Conservation (phyloP, 64 coral and sea anemone species). For the Anthopleura sola region DNA sequence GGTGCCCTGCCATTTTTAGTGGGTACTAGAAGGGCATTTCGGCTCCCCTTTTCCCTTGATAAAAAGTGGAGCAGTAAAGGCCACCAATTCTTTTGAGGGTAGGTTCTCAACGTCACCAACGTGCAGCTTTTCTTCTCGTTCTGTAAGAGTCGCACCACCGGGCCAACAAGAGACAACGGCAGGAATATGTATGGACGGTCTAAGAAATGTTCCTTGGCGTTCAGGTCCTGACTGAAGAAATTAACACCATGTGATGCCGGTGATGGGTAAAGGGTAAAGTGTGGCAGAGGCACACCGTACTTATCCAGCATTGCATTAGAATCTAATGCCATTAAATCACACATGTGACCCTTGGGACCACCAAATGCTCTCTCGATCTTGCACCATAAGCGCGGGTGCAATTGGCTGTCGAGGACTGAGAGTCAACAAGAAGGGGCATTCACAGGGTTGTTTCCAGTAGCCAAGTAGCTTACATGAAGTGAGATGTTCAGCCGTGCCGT, state of each 20-base stretch:
- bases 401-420: slow-evolving; percentile 5
- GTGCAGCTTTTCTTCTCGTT: slow-evolving; percentile 1
- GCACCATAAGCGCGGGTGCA: not conserved
- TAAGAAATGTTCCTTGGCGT: too few relatives aligned
- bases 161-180: not conserved
- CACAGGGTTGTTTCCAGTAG: not conserved
- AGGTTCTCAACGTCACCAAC: not conserved
- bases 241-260: slow-evolving; percentile 6
- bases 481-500: slow-evolving; percentile 3
- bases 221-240: not conserved
- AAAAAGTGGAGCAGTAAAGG: not conserved
- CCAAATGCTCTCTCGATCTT: not conserved
- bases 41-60: not conserved
- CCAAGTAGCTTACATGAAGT: not conserved
- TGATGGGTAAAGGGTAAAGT: not conserved
- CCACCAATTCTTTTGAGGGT: slow-evolving; percentile 32
- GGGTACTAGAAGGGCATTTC: not conserved
- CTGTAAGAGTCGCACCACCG: not conserved
- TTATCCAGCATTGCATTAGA: not conserved
- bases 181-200: not conserved
- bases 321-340: not conserved
- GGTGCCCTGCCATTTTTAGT: not conserved
- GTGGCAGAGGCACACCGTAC: not conserved
- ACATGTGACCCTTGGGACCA: not conserved
- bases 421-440: not conserved